Base-by-base conservation (phyloP, 2,888 invertebrate species). In the Tanytarsus gracilentus region DNA sequence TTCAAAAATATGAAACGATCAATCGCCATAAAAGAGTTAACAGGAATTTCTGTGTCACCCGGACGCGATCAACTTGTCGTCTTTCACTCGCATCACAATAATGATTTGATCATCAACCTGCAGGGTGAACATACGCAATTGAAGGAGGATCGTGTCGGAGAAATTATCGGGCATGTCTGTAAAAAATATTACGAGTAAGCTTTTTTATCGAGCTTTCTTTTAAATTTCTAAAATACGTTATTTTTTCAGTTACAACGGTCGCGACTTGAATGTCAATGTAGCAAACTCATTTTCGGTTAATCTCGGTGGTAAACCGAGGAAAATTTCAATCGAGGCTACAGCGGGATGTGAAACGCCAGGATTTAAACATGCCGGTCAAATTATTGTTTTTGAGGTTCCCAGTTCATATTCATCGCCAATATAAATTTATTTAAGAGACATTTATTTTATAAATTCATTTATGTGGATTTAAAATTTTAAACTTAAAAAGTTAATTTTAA, bases 1-100 rank as follows among this genome's bases (percentile, higher is more conserved):
- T 96, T 93, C 74, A 90, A 88, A 68, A 84, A 86, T 49, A 83
- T 96, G 80, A 89, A 86, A 71, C 86, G 88, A 66, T 88, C 88
- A n/a, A 85, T 87, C 66, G 80, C 82, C 4, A 83, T 92, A 61
- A 79, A 82, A 58, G 87, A 89, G 85, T 78, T 95, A 56, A 91
- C 89, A 0, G 88, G 89, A 0, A 71, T 95, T 48, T 91, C 90
- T 66, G 82, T 95, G 26, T 90, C 88, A 68, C 86, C 91, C 27
- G 88, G 88, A 4, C 80, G 80, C 62, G 95, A 93, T 70, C 95
- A 95, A 71, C 78, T 97, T 64, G 81, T 90, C 62, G 85, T 92
- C 58, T 79, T 96, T 65, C 93, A 94, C 73, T 83, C 92, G 51
- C 85, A 86, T 53, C 83, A 84, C 14, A 88, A 90, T 61, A 94